Evolutionary conservation across 2,113 vertebrate genomes (phyloP).

Genomic region (Trematomus loennbergii): DNA sequence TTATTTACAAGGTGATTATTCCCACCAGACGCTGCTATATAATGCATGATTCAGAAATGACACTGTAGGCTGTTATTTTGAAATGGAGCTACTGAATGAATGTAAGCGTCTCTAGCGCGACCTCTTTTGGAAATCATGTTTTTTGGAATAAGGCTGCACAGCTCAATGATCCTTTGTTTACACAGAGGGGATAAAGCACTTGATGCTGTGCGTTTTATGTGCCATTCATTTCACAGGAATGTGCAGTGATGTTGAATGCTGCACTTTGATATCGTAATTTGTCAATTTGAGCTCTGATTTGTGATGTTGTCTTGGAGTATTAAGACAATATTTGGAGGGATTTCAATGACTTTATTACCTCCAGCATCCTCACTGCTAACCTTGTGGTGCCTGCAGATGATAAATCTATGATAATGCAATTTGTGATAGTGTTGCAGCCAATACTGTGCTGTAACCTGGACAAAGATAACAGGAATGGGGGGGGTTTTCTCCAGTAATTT

Average conservation of each 20-base stretch:
- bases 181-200: slow-evolving; percentile 41
- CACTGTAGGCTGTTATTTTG: slow-evolving; percentile 32
- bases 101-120: slow-evolving; percentile 80
- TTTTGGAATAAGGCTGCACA: slow-evolving; percentile 65
- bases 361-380: slow-evolving; percentile 57
- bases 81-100: slow-evolving; percentile 41
- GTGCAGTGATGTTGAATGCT: slow-evolving; percentile 7
- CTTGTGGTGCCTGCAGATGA: slow-evolving; percentile 63
- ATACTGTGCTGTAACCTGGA: no score
- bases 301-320: not conserved
- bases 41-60: slow-evolving; percentile 12
- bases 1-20: not conserved
- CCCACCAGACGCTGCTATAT: not conserved
- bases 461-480: no score
- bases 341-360: slow-evolving; percentile 20
- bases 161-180: slow-evolving; percentile 84
- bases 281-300: slow-evolving; percentile 5
- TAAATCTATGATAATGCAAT: no score
- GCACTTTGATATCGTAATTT: not conserved
- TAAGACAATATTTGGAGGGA: slow-evolving; percentile 11
- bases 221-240: slow-evolving; percentile 27
- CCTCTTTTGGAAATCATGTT: slow-evolving; percentile 81
- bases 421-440: no score
- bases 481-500: no score
- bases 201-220: slow-evolving; percentile 36